phyloP scores from a whole-genome alignment of 2,888 invertebrate genomes.

The Plutella xylostella region DNA sequence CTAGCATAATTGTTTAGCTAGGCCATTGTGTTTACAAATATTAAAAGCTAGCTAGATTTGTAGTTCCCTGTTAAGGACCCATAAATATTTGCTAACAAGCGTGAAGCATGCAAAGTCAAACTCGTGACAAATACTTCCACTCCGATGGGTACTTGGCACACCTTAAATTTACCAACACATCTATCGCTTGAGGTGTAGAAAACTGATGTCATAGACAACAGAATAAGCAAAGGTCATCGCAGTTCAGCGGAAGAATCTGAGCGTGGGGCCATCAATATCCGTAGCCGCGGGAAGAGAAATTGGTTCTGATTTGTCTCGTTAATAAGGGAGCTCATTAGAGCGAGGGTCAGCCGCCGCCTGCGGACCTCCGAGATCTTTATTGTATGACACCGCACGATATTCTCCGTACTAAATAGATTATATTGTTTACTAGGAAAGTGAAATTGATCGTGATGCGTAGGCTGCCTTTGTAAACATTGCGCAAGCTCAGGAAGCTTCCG shows the following conservation, averaged over 20 bases:
- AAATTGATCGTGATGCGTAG: constrained; percentile 13
- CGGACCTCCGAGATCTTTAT: constrained; percentile 9
- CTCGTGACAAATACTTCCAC: background rate
- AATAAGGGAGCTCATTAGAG: constrained; percentile 22
- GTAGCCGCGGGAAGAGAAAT: constrained; percentile 27
- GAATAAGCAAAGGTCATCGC: background rate
- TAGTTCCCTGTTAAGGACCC: background rate
- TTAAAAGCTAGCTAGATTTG: background rate
- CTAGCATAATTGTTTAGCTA: background rate
- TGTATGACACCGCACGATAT: constrained; percentile 8
- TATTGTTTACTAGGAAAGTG: constrained; percentile 13
- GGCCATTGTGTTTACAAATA: background rate
- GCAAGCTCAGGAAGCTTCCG: constrained; percentile 11
- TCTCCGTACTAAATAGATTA: constrained; percentile 9
- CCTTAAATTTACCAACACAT: no score
- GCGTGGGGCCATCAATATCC: constrained; percentile 5
- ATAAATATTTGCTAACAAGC: background rate
- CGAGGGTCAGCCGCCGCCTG: constrained; percentile 11
- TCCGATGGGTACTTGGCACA: no score
- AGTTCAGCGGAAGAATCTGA: background rate
- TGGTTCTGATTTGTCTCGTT: constrained; percentile 26
- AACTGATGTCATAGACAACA: no score
- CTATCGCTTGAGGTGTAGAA: no score
- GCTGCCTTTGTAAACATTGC: constrained; percentile 13
- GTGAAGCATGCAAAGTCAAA: background rate